Evolutionary conservation across 2,888 invertebrate genomes (phyloP).

Genomic region (Napeogenes inachia): DNA sequence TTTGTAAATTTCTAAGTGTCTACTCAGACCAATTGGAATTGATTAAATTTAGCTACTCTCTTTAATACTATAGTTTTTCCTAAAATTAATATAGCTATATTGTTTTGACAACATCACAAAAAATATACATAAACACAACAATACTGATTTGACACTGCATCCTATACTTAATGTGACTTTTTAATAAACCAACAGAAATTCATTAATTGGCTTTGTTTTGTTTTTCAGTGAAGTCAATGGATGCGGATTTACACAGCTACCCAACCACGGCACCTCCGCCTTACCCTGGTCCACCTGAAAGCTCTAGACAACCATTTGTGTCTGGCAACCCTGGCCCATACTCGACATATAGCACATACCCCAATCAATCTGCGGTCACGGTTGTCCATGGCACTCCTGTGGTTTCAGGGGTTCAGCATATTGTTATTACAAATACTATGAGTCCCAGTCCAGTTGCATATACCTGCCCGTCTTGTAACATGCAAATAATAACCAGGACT

Average conservation of each 20-base stretch:
- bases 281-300: slow-evolving; percentile 26
- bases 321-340: neutral
- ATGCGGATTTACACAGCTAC: slow-evolving; percentile 12
- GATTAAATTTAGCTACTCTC: too few relatives aligned
- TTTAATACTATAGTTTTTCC: too few relatives aligned
- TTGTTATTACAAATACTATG: slow-evolving; percentile 38
- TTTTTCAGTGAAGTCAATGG: slow-evolving; percentile 32
- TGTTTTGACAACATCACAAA: too few relatives aligned
- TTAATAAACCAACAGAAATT: neutral
- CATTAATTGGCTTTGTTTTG: neutral
- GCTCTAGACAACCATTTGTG: neutral
- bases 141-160: neutral
- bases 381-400: slow-evolving; percentile 26
- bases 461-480: slow-evolving; percentile 67
- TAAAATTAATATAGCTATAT: too few relatives aligned
- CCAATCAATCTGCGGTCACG: slow-evolving; percentile 21
- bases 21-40: too few relatives aligned
- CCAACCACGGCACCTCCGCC: slow-evolving; percentile 38
- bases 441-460: slow-evolving; percentile 41
- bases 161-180: too few relatives aligned
- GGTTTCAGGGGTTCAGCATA: slow-evolving; percentile 25
- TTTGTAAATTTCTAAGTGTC: too few relatives aligned
- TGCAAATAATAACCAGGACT: slow-evolving; percentile 60
- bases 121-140: too few relatives aligned
- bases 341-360: neutral